Evolutionary conservation across 2,797 vertebrate species (phyloP).

Genomic region (Anabas testudineus): DNA sequence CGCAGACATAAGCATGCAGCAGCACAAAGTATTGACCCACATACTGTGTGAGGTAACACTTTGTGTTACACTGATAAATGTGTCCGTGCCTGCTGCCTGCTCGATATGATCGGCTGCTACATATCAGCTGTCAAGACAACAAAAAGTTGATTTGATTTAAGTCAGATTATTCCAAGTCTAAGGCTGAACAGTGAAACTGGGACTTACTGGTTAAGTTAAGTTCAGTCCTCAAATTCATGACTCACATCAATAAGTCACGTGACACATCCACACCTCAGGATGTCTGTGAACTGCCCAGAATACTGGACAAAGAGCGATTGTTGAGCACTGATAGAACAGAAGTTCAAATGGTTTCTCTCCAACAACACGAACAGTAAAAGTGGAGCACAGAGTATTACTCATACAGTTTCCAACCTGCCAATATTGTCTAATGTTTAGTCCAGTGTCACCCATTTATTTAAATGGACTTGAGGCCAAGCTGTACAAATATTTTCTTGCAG

Average conservation of each 20-base stretch:
- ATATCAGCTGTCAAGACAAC: background rate
- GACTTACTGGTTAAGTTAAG: background rate
- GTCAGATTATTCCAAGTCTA: background rate
- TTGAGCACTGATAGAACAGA: background rate
- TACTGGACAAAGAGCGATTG: constrained; percentile 32
- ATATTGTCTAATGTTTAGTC: constrained; percentile 41
- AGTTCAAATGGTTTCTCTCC: background rate
- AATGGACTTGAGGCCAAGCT: constrained; percentile 18
- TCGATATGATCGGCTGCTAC: background rate
- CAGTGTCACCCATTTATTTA: constrained; percentile 16
- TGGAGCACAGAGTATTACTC: constrained; percentile 4
- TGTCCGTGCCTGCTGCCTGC: background rate
- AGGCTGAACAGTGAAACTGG: too few relatives aligned
- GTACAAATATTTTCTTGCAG: constrained; percentile 17
- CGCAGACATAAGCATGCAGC: constrained; percentile 20
- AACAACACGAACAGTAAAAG: background rate
- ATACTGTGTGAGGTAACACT: background rate
- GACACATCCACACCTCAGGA: background rate
- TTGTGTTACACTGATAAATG: background rate
- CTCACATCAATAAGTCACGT: background rate
- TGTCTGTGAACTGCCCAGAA: background rate
- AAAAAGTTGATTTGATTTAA: background rate
- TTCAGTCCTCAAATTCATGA: background rate
- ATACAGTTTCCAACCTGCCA: constrained; percentile 24
- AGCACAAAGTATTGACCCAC: background rate